These are phyloP conservation scores for Triplophysa siluroides DNA, from an alignment of 2,113 vertebrate species.

Conservation along the genomic window DNA sequence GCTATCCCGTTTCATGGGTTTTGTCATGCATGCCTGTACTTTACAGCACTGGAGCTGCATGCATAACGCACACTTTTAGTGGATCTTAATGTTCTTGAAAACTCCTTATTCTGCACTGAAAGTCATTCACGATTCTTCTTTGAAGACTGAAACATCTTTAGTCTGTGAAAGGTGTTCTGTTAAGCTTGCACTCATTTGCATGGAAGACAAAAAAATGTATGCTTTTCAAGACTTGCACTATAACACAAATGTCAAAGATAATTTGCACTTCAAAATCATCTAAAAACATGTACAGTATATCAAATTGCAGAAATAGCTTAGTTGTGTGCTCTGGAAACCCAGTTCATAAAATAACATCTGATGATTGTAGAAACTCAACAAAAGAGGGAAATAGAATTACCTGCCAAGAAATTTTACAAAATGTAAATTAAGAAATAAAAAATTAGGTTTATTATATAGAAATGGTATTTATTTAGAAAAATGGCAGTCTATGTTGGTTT, in stretches of 20 bases:
- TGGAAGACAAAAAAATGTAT: neutral
- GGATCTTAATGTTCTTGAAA: conserved; percentile 22
- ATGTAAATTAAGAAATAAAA: neutral
- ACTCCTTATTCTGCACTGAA: neutral
- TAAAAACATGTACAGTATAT: too few species aligned
- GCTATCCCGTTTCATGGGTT: conserved; percentile 35
- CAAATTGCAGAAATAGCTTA: too few species aligned
- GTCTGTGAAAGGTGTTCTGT: neutral
- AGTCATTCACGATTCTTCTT: conserved; percentile 1
- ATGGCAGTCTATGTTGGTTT: neutral
- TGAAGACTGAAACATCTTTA: neutral
- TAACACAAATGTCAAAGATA: neutral
- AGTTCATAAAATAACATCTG: too few species aligned
- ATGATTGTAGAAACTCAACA: too few species aligned
- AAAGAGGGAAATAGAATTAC: too few species aligned
- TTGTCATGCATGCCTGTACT: conserved; percentile 32
- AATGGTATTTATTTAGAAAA: neutral
- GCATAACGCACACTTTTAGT: neutral
- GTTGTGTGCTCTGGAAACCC: too few species aligned
- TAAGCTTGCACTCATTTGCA: neutral
- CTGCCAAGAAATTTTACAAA: neutral
- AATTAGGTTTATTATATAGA: neutral
- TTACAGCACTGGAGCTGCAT: conserved; percentile 18
- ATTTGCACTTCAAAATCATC: neutral
- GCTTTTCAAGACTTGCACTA: neutral